Evolutionary conservation across 1,140 invertebrate species (phyloP).

Genomic region (Dreissena polymorpha): DNA sequence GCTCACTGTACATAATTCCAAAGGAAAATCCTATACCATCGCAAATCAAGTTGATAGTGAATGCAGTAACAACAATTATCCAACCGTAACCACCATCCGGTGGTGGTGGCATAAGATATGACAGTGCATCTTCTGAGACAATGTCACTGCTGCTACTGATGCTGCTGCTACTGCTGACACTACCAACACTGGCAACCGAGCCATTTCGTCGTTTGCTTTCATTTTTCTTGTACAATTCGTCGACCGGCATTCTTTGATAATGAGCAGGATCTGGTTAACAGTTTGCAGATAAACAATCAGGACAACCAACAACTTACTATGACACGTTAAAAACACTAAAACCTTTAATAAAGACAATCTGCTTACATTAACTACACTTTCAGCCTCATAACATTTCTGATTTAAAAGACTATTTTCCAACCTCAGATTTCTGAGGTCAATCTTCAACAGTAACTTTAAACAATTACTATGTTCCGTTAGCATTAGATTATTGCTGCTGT

Average conservation of each 20-base stretch:
- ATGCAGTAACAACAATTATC: conserved; percentile 90
- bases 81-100: conserved; percentile 92
- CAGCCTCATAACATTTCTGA: not conserved
- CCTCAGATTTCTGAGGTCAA: conserved; percentile 17
- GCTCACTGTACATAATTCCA: conserved; percentile 82
- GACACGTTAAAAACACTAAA: no score
- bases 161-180: conserved; percentile 31
- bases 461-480: not conserved
- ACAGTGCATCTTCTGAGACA: conserved; percentile 56
- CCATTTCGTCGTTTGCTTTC: not conserved
- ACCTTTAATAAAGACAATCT: not conserved
- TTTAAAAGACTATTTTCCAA: conserved; percentile 21
- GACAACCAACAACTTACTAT: no score
- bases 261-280: not conserved
- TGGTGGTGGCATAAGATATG: conserved; percentile 81
- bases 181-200: not conserved
- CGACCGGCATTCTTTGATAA: conserved; percentile 34
- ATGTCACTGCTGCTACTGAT: conserved; percentile 36
- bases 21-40: conserved; percentile 87
- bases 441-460: no score
- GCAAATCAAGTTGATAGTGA: conserved; percentile 94
- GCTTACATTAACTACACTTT: not conserved
- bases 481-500: conserved; percentile 69
- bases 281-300: not conserved
- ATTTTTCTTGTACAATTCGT: conserved; percentile 22